Percentiles rank a stretch among this genome's conserved stretches.
These are phyloP conservation scores for Pipistrellus nathusii DNA, from an alignment of 2,797 vertebrate genomes.

Conservation along the genomic window DNA sequence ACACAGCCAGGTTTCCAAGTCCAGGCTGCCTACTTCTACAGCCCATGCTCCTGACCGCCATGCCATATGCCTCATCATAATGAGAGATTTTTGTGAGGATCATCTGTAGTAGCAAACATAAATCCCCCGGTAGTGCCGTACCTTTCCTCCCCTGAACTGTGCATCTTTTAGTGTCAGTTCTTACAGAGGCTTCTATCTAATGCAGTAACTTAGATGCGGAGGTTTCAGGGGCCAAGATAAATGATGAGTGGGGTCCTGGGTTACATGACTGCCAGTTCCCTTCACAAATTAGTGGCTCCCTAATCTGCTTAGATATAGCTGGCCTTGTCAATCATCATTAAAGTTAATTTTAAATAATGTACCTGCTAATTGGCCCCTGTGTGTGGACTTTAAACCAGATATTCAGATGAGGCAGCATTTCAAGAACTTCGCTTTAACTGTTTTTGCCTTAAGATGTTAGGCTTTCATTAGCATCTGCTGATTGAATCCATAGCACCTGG, in stretches of 20 bases:
- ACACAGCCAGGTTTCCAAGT: neutral
- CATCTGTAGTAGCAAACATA: neutral
- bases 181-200: neutral
- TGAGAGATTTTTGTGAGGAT: conserved; percentile 26
- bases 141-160: neutral
- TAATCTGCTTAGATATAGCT: conserved; percentile 19
- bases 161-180: neutral
- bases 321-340: conserved; percentile 45
- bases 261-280: neutral
- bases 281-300: conserved; percentile 4
- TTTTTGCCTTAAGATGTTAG: conserved; percentile 59
- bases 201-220: neutral
- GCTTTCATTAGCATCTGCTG: conserved; percentile 54
- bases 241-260: neutral
- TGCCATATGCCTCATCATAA: neutral
- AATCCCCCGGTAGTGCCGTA: neutral
- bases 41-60: neutral
- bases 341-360: conserved; percentile 43
- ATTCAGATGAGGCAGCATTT: conserved; percentile 21
- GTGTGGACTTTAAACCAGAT: neutral
- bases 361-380: neutral
- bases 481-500: conserved; percentile 47
- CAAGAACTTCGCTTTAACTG: conserved; percentile 24
- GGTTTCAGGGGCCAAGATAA: neutral
- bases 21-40: neutral